These are phyloP conservation scores for Mastomys natalensis DNA, from an alignment of 2,113 vertebrate genomes.

Conservation along the genomic window DNA sequence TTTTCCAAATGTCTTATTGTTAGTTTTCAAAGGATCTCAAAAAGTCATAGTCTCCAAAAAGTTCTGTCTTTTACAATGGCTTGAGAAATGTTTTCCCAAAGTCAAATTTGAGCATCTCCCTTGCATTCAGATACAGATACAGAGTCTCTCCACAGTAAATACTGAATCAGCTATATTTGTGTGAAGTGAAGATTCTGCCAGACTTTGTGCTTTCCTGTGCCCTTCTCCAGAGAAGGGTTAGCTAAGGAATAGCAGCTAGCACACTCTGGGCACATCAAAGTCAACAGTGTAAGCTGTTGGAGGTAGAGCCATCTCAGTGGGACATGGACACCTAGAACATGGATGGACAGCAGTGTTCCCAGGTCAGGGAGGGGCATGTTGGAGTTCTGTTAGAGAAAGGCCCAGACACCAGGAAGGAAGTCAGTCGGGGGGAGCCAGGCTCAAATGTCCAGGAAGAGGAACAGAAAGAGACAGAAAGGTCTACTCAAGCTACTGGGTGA, in stretches of 20 bases:
- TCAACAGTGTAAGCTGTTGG: neutral
- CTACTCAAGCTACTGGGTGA: neutral
- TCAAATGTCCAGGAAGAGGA: neutral
- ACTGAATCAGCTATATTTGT: neutral
- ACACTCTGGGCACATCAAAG: neutral
- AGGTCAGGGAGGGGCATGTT: neutral
- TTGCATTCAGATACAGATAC: neutral
- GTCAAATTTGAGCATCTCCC: conserved; percentile 30
- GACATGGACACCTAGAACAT: neutral
- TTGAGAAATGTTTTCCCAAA: conserved; percentile 26
- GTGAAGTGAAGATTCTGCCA: neutral
- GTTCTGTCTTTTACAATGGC: conserved; percentile 6
- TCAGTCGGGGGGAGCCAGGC: neutral
- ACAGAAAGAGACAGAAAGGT: neutral
- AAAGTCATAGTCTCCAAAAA: conserved; percentile 38
- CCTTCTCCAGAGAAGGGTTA: neutral
- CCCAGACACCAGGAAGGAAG: neutral
- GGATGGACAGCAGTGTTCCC: neutral
- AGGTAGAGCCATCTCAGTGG: neutral
- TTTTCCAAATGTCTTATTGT: conserved; percentile 19
- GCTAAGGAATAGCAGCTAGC: neutral
- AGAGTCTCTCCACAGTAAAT: neutral
- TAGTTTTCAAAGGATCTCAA: conserved; percentile 19
- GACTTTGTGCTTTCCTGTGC: neutral
- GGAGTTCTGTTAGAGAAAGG: neutral